Percentiles rank a stretch among this genome's conserved stretches.
phyloP scores from a whole-genome alignment of 2,113 vertebrate genomes.

The Megaptera novaeangliae region DNA sequence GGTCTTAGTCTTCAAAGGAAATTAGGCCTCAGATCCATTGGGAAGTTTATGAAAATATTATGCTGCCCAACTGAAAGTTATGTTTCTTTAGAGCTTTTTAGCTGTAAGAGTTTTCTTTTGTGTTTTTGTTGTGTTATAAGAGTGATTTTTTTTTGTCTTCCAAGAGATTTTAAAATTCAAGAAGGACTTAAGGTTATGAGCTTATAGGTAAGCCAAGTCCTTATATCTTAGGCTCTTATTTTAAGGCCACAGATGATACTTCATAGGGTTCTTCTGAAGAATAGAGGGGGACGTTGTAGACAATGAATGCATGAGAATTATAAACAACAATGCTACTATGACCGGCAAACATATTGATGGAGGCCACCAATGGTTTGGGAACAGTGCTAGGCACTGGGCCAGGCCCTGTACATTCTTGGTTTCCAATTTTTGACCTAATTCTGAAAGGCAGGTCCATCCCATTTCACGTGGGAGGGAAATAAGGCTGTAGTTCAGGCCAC shows the following conservation, averaged over 20 bases:
- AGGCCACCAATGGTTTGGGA: neutral
- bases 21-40: neutral
- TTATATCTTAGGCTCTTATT: neutral
- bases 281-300: fast-evolving
- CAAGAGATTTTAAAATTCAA: neutral
- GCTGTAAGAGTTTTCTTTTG: neutral
- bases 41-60: neutral
- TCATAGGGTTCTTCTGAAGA: neutral
- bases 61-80: neutral
- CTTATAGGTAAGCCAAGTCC: neutral
- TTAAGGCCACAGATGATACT: neutral
- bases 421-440: neutral
- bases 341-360: fast-evolving
- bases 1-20: neutral
- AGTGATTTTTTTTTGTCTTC: neutral
- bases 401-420: neutral
- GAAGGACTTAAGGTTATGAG: neutral
- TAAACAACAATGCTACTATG: fast-evolving
- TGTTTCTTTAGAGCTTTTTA: neutral
- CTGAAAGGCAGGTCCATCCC: neutral
- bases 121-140: neutral
- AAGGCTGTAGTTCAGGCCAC: fast-evolving
- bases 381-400: no score
- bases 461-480: neutral
- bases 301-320: neutral